Evolutionary conservation across 1,140 invertebrate genomes (phyloP), one percentile per base, ranked within the genome.

Genomic region (Lucilia cuprina): DNA sequence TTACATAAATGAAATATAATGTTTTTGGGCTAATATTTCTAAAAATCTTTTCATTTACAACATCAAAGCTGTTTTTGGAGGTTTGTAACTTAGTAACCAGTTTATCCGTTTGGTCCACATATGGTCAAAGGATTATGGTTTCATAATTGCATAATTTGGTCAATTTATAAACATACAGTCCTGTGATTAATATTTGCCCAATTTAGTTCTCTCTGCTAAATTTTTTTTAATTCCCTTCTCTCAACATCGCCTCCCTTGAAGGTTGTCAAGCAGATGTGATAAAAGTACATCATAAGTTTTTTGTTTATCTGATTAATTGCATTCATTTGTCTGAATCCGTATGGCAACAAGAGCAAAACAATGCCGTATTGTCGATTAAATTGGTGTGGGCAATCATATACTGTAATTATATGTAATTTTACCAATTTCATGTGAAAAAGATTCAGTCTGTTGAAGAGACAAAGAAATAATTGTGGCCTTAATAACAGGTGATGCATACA

Each of bases 401-500:
- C 7, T 70, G 65, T 70, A 70, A 70, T 70, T 70, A 70, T 19
- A 70, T 21, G n/a, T 25, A 70, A 19, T 70, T 70, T 70, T 70
- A 70, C 4, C 5, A 70, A 21, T 70, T 21, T 25, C n/a, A 7
- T 5, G 8, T 8, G 21, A 70, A 19, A 70, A 12, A 70, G 14
- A 17, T 5, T n/a, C 55, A 60, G 14, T n/a, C n/a, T 1, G 14
- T 7, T 7, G 25, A 7, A 60, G 14, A 60, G 5, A 60, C 55
- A 60, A 60, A 60, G 55, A n/a, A 17, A 60, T 60, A 60, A 60
- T 60, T 14, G 55, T 60, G 2, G 55, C 14, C 13, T n/a, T 60
- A 60, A 60, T 60, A 60, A 60, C 55, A 60, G 55, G 55, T 60
- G 55, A 60, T 60, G 55, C 55, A 60, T n/a, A 60, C n/a, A 60